These are phyloP conservation scores for Zophobas atratus DNA, from an alignment of 1,140 invertebrate species.

Conservation along the genomic window DNA sequence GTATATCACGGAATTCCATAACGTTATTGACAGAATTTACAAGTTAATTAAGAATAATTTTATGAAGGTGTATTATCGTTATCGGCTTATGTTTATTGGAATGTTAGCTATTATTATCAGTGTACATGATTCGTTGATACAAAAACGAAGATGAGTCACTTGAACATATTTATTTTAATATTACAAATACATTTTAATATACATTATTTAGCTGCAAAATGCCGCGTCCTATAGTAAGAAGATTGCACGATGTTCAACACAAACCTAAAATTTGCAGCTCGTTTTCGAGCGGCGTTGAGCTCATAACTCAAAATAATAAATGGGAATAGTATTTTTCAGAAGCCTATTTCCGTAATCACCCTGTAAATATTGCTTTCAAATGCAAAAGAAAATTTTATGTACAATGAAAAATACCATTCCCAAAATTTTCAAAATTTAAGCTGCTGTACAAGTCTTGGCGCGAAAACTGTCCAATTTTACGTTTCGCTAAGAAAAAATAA, in stretches of 20 bases:
- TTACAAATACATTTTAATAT: conserved; percentile 64
- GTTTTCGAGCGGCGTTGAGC: conserved; percentile 42
- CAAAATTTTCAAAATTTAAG: conserved; percentile 24
- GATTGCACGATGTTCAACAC: conserved; percentile 61
- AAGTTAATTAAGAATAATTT: conserved; percentile 30
- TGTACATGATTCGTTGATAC: too few relatives aligned
- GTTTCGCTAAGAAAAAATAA: not conserved
- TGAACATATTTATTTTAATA: conserved; percentile 64
- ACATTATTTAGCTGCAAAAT: conserved; percentile 61
- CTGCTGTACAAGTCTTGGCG: conserved; percentile 21
- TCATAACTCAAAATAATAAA: conserved; percentile 47
- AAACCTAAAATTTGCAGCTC: conserved; percentile 48
- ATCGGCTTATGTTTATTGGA: conserved; percentile 37
- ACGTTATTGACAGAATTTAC: conserved; percentile 31
- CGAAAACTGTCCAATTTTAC: conserved; percentile 25
- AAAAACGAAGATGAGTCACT: conserved; percentile 44
- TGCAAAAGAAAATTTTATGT: conserved; percentile 26
- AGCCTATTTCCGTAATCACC: conserved; percentile 43
- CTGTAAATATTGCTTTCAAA: conserved; percentile 48
- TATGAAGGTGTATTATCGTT: conserved; percentile 37
- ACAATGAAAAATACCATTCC: conserved; percentile 27
- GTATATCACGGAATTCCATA: not conserved
- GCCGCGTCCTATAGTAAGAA: conserved; percentile 58
- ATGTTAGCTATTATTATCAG: conserved; percentile 17
- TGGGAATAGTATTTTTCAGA: conserved; percentile 37